Evolutionary conservation across 2,888 invertebrate species (phyloP), one percentile per base, ranked within the genome.

Genomic region (Apantesis nais): DNA sequence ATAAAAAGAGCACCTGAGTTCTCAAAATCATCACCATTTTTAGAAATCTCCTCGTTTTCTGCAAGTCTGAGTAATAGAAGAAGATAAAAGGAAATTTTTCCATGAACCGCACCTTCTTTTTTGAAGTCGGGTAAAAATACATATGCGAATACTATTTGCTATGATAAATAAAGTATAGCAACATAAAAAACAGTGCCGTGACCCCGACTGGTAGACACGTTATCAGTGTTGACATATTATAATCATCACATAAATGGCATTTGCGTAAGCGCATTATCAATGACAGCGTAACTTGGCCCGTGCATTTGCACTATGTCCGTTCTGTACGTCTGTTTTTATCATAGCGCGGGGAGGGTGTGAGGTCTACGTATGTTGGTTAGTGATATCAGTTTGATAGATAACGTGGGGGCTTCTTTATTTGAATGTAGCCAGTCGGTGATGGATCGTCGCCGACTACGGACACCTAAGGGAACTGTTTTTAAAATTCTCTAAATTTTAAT

Each of bases 151-250:
- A 37, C 34, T 62, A 62, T 62, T 22, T n/a, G 12, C n/a, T 9
- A 3, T 8, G 34, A 34, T 65, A 34, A 22, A 48, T 29, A 64
- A 64, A 65, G 66, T 72, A 71, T 77, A 81, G 69, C 70, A 75
- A 79, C 74, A 80, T 84, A 79, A 88, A 81, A 88, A 89, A 90
- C 85, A 86, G 78, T 83, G 83, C 84, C 86, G 75, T 90, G 93
- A 93, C 93, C 92, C 86, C 86, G 81, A 75, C 82, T 68, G 70
- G 88, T 84, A 92, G 91, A 91, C 90, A 75, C 78, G 76, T 88
- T 93, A 93, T 93, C 93, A 80, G 41, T 92, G 87, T 92, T 93
- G 91, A 94, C 91, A 91, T 83, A 92, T 87, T 89, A 88, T 89
- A 89, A 92, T 92, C 90, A 87, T 75, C 78, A 74, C 85, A 81